A percentile compares a stretch with the other conserved stretches of the same genome.
These are phyloP conservation scores for Drosophila lowei DNA, from an alignment of 1,140 invertebrate genomes.

Conservation along the genomic window DNA sequence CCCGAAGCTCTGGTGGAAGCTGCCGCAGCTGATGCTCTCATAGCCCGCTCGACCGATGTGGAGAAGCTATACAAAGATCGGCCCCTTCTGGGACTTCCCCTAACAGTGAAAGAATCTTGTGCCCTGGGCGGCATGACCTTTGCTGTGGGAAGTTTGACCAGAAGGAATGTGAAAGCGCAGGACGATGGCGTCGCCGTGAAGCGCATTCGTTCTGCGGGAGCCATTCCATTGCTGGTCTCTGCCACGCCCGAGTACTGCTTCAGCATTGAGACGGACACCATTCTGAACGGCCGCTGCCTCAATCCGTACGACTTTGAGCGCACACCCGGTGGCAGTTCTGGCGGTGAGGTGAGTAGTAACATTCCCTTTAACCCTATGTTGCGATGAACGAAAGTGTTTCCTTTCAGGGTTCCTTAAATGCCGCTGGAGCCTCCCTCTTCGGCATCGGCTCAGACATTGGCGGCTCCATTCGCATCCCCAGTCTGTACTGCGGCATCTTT, in stretches of 20 bases:
- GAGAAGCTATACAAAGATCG: slow-evolving; percentile 83
- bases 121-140: slow-evolving; percentile 87
- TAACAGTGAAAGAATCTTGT: slow-evolving; percentile 90
- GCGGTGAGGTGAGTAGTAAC: slow-evolving; percentile 86
- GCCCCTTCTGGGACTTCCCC: slow-evolving; percentile 89
- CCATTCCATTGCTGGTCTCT: slow-evolving; percentile 90
- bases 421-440: slow-evolving; percentile 75
- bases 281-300: slow-evolving; percentile 88
- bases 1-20: slow-evolving; percentile 88
- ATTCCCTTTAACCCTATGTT: background rate
- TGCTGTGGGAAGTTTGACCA: slow-evolving; percentile 86
- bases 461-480: slow-evolving; percentile 93
- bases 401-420: slow-evolving; percentile 87
- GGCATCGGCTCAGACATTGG: slow-evolving; percentile 92
- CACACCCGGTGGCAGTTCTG: slow-evolving; percentile 89
- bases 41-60: slow-evolving; percentile 42
- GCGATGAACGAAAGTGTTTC: background rate
- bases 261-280: slow-evolving; percentile 89
- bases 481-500: slow-evolving; percentile 93
- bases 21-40: slow-evolving; percentile 84
- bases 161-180: slow-evolving; percentile 84
- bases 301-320: slow-evolving; percentile 90
- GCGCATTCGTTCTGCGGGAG: slow-evolving; percentile 87
- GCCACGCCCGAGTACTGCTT: slow-evolving; percentile 92
- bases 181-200: slow-evolving; percentile 86